These are phyloP conservation scores for Myotis daubentonii DNA, from an alignment of 2,797 vertebrate genomes.

Conservation along the genomic window DNA sequence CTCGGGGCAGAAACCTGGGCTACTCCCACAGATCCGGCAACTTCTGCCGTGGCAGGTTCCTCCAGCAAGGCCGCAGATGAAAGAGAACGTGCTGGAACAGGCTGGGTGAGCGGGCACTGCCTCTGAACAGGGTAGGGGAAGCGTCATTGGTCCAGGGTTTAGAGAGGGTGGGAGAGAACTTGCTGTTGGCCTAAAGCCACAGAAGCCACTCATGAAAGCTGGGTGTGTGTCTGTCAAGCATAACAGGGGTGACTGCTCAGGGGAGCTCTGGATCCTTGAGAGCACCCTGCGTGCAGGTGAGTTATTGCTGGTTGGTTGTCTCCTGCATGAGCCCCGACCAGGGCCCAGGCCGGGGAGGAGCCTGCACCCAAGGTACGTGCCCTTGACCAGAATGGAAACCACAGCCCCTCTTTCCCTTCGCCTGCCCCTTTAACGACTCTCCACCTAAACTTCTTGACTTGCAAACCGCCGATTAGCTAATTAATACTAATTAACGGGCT, in stretches of 20 bases:
- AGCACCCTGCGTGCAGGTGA: background rate
- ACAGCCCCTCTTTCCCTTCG: slow-evolving; percentile 43
- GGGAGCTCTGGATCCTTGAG: slow-evolving; percentile 12
- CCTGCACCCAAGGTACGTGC: too few species aligned
- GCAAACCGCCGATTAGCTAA: slow-evolving; percentile 74
- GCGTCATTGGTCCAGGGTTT: background rate
- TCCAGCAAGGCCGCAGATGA: slow-evolving; percentile 43
- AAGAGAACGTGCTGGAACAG: slow-evolving; percentile 49
- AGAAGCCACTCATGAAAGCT: slow-evolving; percentile 30
- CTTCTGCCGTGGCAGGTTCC: slow-evolving; percentile 38
- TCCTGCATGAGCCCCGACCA: too few species aligned
- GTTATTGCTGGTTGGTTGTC: background rate
- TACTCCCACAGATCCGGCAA: slow-evolving; percentile 62
- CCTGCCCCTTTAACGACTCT: slow-evolving; percentile 49
- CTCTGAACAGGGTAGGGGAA: background rate
- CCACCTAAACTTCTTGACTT: slow-evolving; percentile 67
- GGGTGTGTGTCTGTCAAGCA: background rate
- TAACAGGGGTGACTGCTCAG: slow-evolving; percentile 24
- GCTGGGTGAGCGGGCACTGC: slow-evolving; percentile 9
- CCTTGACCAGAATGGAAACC: background rate
- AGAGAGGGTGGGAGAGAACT: background rate
- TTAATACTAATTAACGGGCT: slow-evolving; percentile 74
- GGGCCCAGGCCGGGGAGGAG: too few species aligned
- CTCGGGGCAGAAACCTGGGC: slow-evolving; percentile 60
- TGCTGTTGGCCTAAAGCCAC: slow-evolving; percentile 30